phyloP scores from a whole-genome alignment of 2,797 vertebrate genomes.

The Mormyrus hasselquistii region DNA sequence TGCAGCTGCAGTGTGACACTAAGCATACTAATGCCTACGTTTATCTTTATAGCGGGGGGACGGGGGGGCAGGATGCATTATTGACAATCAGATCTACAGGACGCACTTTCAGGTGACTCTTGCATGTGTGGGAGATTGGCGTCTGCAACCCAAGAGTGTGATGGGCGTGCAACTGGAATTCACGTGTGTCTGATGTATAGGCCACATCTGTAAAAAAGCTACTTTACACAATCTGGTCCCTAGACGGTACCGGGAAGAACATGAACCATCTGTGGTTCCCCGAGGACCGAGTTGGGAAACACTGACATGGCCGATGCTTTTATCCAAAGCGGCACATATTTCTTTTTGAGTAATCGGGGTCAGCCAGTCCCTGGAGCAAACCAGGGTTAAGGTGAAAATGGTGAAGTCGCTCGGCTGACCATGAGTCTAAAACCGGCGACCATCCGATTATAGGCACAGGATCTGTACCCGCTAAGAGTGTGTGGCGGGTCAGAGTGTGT shows the following conservation, averaged over 20 bases:
- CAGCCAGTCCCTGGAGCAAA: neutral
- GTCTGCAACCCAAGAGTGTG: neutral
- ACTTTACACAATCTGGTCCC: neutral
- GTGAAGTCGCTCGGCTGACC: neutral
- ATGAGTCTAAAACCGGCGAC: neutral
- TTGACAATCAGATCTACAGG: neutral
- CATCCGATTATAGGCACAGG: neutral
- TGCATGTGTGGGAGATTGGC: neutral
- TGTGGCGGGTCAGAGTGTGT: neutral
- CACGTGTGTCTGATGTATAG: neutral
- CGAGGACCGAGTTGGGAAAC: neutral
- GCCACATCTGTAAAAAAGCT: neutral
- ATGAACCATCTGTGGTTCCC: neutral
- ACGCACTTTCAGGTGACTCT: neutral
- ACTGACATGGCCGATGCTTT: neutral
- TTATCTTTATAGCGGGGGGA: neutral
- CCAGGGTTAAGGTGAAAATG: neutral
- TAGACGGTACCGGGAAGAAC: neutral
- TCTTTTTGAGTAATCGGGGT: neutral
- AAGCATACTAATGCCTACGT: slow-evolving; percentile 11
- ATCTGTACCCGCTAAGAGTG: neutral
- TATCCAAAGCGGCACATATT: neutral
- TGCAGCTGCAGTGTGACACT: neutral
- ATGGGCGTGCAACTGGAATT: neutral
- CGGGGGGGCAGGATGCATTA: neutral